phyloP scores from a whole-genome alignment of 2,113 vertebrate species.

The Leptocoma aspasia region DNA sequence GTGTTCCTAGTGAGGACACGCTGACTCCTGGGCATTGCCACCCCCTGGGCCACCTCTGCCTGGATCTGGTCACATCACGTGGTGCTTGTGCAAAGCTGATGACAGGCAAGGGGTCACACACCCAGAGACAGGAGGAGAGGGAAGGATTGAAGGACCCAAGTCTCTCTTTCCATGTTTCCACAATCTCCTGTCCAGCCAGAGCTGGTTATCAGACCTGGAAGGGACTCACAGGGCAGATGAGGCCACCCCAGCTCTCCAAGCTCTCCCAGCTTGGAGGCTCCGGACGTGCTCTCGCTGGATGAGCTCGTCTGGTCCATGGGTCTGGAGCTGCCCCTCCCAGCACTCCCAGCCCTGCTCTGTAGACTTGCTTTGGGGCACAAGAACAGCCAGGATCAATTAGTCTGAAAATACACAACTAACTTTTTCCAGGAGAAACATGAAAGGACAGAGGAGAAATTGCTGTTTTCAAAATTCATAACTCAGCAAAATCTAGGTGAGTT shows the following conservation, averaged over 20 bases:
- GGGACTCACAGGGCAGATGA: not conserved
- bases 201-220: not conserved
- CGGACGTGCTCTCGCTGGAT: rapidly evolving
- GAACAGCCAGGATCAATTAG: not conserved
- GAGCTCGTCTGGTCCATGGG: rapidly evolving
- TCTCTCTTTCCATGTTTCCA: not conserved
- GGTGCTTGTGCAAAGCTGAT: not conserved
- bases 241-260: not conserved
- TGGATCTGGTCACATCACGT: rapidly evolving
- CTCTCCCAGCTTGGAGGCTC: not conserved
- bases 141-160: not conserved
- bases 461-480: not conserved
- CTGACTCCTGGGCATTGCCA: not conserved
- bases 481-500: not conserved
- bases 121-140: not conserved
- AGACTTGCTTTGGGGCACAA: not conserved
- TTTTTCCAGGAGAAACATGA: not conserved
- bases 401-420: not conserved
- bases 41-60: not conserved
- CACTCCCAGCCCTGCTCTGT: not conserved
- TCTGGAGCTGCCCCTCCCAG: not conserved
- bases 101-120: not conserved
- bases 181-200: not conserved
- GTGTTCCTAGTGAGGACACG: not conserved
- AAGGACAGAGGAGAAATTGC: not conserved